These are phyloP conservation scores for Procambarus clarkii DNA, from an alignment of 1,140 invertebrate species.

Conservation along the genomic window DNA sequence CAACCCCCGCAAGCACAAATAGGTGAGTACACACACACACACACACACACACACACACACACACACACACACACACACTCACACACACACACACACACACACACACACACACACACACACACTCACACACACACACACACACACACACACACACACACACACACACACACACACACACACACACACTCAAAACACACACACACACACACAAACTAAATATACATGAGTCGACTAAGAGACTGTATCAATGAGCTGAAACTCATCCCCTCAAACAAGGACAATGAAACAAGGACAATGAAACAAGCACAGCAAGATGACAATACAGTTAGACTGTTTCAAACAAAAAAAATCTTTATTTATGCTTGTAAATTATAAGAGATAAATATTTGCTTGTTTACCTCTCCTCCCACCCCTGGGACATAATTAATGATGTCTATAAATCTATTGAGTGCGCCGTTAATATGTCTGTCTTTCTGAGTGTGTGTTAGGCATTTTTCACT, in stretches of 20 bases:
- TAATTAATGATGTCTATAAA: background rate
- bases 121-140: too few species aligned
- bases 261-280: too few species aligned
- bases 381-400: background rate
- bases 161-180: background rate
- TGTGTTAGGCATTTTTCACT: too few species aligned
- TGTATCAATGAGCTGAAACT: too few species aligned
- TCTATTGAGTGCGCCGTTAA: background rate
- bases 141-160: background rate
- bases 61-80: conserved; percentile 17
- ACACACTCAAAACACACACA: background rate
- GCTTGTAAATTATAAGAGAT: background rate
- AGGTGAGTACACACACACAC: background rate
- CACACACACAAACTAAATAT: background rate
- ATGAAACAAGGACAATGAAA: too few species aligned
- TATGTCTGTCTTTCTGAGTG: background rate
- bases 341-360: background rate
- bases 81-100: conserved; percentile 26
- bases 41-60: background rate
- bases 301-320: too few species aligned
- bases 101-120: background rate
- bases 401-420: too few species aligned
- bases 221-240: too few species aligned
- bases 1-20: background rate
- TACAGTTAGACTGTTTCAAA: too few species aligned